phyloP scores from a whole-genome alignment of 2,113 vertebrate genomes.

The Pedetes capensis region DNA sequence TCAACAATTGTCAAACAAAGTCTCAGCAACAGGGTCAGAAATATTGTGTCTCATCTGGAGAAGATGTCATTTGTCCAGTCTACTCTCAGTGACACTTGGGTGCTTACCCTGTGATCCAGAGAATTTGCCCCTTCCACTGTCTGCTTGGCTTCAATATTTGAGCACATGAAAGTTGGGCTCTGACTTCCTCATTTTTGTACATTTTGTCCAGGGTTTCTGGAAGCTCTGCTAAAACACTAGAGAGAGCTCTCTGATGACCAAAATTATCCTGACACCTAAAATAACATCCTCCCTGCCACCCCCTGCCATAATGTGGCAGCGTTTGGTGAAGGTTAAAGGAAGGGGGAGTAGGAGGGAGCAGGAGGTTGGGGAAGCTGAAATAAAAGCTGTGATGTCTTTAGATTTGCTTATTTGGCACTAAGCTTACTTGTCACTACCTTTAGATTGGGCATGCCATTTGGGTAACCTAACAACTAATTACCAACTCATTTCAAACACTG shows the following conservation, averaged over 20 bases:
- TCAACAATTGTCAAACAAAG: neutral
- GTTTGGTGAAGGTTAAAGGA: neutral
- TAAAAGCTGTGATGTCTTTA: neutral
- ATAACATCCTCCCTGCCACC: neutral
- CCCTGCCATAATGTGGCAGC: neutral
- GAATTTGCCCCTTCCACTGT: neutral
- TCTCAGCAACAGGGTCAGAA: neutral
- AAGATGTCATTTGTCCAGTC: neutral
- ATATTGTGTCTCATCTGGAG: neutral
- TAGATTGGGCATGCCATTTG: neutral
- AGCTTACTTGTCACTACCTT: slow-evolving; percentile 14
- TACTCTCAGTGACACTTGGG: neutral
- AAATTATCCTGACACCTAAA: slow-evolving; percentile 41
- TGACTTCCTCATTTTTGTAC: neutral
- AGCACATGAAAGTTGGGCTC: neutral
- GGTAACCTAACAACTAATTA: neutral
- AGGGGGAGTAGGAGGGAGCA: neutral
- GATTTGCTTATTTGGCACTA: neutral
- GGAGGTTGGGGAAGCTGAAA: neutral
- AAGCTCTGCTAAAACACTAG: neutral
- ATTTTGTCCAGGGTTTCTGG: neutral
- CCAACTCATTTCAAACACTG: neutral
- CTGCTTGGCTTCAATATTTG: neutral
- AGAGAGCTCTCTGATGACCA: neutral
- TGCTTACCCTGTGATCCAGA: neutral